These are phyloP conservation scores for Pemphredon lugubris DNA, from an alignment of 2,888 invertebrate genomes.

Conservation along the genomic window DNA sequence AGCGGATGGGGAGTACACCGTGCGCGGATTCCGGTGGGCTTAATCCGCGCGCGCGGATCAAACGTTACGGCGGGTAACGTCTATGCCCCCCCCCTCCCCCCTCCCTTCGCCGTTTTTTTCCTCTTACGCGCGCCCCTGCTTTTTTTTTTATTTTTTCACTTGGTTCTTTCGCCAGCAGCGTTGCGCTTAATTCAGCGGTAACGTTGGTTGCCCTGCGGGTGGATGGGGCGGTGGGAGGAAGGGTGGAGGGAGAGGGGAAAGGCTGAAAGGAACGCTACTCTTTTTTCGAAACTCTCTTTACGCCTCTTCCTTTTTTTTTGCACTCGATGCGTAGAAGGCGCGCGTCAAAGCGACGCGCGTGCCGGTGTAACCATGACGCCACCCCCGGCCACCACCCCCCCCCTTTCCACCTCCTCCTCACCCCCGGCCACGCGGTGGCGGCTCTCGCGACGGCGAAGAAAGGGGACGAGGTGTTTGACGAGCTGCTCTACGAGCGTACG, in stretches of 20 bases:
- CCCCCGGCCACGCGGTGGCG: constrained; percentile 18
- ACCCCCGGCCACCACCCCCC: too few relatives aligned
- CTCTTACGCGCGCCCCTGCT: constrained; percentile 12
- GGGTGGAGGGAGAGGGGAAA: too few relatives aligned
- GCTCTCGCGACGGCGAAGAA: constrained; percentile 2
- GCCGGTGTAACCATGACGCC: constrained; percentile 49
- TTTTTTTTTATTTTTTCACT: constrained; percentile 2
- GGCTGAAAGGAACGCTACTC: too few relatives aligned
- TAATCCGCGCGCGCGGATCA: constrained; percentile 60
- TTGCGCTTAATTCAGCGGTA: constrained; percentile 54
- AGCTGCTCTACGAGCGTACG: constrained; percentile 6
- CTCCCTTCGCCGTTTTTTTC: not conserved
- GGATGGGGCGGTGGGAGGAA: constrained; percentile 12
- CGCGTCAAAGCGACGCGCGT: constrained; percentile 57
- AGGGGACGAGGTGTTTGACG: constrained; percentile 16
- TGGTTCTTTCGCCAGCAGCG: constrained; percentile 35
- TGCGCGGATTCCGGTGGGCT: constrained; percentile 48
- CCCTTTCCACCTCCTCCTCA: too few relatives aligned
- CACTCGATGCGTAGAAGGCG: constrained; percentile 48
- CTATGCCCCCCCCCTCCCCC: not conserved
- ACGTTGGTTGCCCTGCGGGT: constrained; percentile 21
- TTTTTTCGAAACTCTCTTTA: constrained; percentile 25
- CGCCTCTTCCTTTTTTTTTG: constrained; percentile 29
- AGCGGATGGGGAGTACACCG: not conserved
- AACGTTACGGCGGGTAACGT: constrained; percentile 45